Evolutionary conservation across 2,797 vertebrate genomes (phyloP), one percentile per base, ranked within the genome.

Genomic region (Anableps anableps): DNA sequence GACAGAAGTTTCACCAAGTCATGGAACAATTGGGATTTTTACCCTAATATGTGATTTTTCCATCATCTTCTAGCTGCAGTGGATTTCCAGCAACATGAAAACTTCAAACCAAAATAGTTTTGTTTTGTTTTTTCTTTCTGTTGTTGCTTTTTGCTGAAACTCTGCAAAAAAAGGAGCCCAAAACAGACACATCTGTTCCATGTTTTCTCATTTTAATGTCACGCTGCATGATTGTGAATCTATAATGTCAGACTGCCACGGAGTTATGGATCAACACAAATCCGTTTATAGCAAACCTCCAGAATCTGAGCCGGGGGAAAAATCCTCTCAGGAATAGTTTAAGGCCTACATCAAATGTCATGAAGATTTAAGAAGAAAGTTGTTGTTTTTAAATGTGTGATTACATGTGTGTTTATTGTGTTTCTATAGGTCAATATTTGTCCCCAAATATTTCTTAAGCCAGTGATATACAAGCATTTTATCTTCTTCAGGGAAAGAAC

Each of bases 291-390:
- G 81, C 81, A 91, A 62, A 88, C 84, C 86, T 90, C 76, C 85
- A 78, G 77, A 82, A 84, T 90, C 88, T 86, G 85, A 77, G 87
- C 80, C 82, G 70, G 76, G 82, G 13, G n/a, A 8, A 79, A 64
- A 85, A 91, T 88, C 86, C 92, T 88, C 89, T 75, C 81, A 77
- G 81, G 79, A 87, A 41, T 88, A 86, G 80, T 89, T 86, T 53
- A 85, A 77, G 86, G 90, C 90, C 93, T 91, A 83, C 89, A 74
- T 91, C 82, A 92, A 94, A 94, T 94, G 89, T 93, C 92, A 94
- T 26, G 38, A 76, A 85, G 89, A 88, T 92, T 92, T 91, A 76
- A 38, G 86, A 51, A 13, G 50, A 79, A 77, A 73, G 88, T 62
- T 62, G 26, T 85, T 85, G 74, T 53, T 58, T 68, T 74, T 58